phyloP scores from a whole-genome alignment of 2,113 vertebrate species.

The Willisornis vidua region DNA sequence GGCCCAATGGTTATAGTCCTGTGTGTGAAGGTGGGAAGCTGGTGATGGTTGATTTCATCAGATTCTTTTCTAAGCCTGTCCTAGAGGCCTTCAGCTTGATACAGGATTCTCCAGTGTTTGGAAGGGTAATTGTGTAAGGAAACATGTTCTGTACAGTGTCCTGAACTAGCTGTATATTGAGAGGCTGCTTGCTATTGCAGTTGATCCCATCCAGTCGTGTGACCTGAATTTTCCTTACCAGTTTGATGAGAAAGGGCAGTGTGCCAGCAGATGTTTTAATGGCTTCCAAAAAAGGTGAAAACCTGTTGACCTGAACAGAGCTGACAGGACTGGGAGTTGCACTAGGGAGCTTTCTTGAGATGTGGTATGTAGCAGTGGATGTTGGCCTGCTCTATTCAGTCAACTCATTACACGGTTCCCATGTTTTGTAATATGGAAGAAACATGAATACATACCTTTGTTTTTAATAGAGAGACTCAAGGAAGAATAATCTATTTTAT shows the following conservation, averaged over 20 bases:
- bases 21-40: background rate
- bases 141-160: background rate
- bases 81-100: background rate
- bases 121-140: background rate
- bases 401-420: background rate
- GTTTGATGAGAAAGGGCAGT: background rate
- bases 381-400: background rate
- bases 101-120: background rate
- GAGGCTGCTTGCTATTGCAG: background rate
- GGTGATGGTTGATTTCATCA: background rate
- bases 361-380: background rate
- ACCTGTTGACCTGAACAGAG: background rate
- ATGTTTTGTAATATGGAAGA: background rate
- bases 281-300: background rate
- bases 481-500: background rate
- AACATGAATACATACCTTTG: background rate
- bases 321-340: background rate
- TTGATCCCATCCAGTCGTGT: background rate
- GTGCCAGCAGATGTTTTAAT: background rate
- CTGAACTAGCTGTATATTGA: background rate
- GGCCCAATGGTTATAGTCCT: background rate
- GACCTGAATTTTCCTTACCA: background rate
- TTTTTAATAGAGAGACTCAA: background rate
- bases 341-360: background rate
- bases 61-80: background rate